phyloP scores from a whole-genome alignment of 1,140 invertebrate genomes.

The Battus philenor region DNA sequence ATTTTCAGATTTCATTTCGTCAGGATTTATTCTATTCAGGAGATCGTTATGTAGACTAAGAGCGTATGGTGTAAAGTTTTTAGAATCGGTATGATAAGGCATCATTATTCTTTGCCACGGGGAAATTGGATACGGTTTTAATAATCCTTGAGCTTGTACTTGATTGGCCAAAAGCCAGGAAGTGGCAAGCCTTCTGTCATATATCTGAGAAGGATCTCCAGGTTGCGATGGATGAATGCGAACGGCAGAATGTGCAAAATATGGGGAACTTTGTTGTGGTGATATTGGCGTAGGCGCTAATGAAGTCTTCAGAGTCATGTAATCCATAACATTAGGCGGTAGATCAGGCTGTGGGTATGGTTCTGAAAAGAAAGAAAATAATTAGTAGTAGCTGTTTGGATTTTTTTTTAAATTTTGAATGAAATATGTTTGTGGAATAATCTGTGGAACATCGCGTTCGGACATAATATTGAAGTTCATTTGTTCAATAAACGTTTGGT shows the following conservation, averaged over 20 bases:
- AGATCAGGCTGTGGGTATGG: slow-evolving; percentile 53
- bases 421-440: too few relatives aligned
- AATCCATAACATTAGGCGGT: slow-evolving; percentile 57
- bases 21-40: slow-evolving; percentile 50
- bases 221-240: slow-evolving; percentile 45
- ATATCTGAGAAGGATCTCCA: slow-evolving; percentile 48
- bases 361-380: slow-evolving; percentile 56
- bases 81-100: slow-evolving; percentile 64
- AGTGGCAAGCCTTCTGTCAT: slow-evolving; percentile 76
- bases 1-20: slow-evolving; percentile 65
- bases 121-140: slow-evolving; percentile 65
- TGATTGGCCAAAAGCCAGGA: slow-evolving; percentile 76
- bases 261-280: slow-evolving; percentile 48
- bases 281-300: slow-evolving; percentile 38
- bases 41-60: slow-evolving; percentile 53
- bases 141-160: slow-evolving; percentile 58
- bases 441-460: background rate
- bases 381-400: too few relatives aligned
- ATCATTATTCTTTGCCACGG: slow-evolving; percentile 77
- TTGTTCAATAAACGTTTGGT: too few relatives aligned
- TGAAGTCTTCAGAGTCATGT: slow-evolving; percentile 60
- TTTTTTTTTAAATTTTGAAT: too few relatives aligned
- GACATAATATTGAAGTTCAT: too few relatives aligned
- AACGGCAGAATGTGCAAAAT: slow-evolving; percentile 63
- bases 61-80: slow-evolving; percentile 60